Conservation (phyloP, 2,113 vertebrate species). For the Macquaria australasica region DNA sequence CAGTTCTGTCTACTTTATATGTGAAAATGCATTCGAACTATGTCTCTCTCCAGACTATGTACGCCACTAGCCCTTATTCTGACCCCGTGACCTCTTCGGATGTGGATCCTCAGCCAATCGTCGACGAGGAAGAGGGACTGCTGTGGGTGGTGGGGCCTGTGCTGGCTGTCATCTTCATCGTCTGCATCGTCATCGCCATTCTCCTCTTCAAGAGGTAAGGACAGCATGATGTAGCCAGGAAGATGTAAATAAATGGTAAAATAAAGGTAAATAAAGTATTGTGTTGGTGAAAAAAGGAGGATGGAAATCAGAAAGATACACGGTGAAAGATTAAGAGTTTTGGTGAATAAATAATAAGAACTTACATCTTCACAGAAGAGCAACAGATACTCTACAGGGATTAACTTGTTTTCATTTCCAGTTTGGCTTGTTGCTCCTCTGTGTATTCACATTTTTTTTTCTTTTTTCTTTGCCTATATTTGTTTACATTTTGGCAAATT, state of each 20-base stretch:
- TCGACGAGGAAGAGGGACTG: constrained; percentile 98
- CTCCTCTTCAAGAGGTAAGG: constrained; percentile 98
- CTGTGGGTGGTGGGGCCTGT: constrained; percentile 99
- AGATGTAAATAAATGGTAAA: too few relatives aligned
- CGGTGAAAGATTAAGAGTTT: neutral
- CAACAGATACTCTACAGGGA: neutral
- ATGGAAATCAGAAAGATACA: neutral
- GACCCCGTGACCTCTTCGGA: constrained; percentile 96
- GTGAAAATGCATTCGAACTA: neutral
- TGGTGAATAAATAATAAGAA: neutral
- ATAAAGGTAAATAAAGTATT: neutral
- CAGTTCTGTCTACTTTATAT: neutral
- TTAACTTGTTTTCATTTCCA: neutral
- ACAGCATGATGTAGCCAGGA: neutral
- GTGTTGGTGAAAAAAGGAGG: neutral
- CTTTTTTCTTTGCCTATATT: too few relatives aligned
- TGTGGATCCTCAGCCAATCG: constrained; percentile 95
- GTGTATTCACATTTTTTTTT: too few relatives aligned
- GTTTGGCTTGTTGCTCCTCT: neutral
- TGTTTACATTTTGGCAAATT: too few relatives aligned
- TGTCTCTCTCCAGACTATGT: constrained; percentile 90
- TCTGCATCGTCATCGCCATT: constrained; percentile 99
- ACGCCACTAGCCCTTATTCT: constrained; percentile 96
- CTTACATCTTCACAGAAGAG: neutral
- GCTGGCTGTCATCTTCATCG: constrained; percentile 98